Conservation (phyloP, 2,888 invertebrate species). For the Abrostola tripartita region DNA sequence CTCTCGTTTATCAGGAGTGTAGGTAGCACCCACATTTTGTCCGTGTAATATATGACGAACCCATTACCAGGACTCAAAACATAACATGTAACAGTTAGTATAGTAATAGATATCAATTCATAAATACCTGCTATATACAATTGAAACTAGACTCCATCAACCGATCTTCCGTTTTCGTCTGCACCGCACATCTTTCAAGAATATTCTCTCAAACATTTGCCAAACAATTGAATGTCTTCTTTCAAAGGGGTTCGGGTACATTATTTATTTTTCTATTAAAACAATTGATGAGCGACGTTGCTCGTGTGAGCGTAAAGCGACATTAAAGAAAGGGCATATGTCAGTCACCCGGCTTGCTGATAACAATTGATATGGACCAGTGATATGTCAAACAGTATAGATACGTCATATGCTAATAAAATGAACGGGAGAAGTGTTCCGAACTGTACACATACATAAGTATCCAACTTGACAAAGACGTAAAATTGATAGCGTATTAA, state of each 20-base stretch:
- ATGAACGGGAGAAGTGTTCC: too few relatives aligned
- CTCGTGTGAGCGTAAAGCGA: conserved; percentile 21
- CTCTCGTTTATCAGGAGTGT: too few relatives aligned
- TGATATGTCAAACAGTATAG: conserved; percentile 24
- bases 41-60: too few relatives aligned
- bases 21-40: too few relatives aligned
- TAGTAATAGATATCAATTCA: too few relatives aligned
- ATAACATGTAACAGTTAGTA: too few relatives aligned
- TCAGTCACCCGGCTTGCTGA: conserved; percentile 44
- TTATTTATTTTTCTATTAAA: conserved; percentile 55
- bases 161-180: conserved; percentile 42
- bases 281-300: conserved; percentile 32
- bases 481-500: too few relatives aligned
- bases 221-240: conserved; percentile 88
- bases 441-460: too few relatives aligned
- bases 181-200: conserved; percentile 60
- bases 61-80: too few relatives aligned
- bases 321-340: conserved; percentile 42
- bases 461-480: too few relatives aligned
- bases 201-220: conserved; percentile 86
- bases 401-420: too few relatives aligned
- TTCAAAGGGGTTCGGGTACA: conserved; percentile 90
- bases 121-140: conserved; percentile 39
- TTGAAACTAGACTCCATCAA: conserved; percentile 29
- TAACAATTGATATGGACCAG: conserved; percentile 39